Evolutionary conservation across 2,797 vertebrate genomes (phyloP).

Genomic region (Microctenopoma stevenorrisi): DNA sequence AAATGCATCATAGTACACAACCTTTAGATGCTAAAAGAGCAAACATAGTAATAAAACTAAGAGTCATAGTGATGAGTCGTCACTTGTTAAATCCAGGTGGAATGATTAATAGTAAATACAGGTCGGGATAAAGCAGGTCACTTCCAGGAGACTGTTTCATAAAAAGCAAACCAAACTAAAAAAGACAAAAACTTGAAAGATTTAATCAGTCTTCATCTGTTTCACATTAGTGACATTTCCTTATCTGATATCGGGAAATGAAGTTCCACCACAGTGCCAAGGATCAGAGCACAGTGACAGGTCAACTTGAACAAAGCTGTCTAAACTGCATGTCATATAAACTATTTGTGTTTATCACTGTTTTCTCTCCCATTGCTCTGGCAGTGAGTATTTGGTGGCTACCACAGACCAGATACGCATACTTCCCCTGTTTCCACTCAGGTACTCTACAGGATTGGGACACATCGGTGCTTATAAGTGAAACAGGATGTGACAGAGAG

Average conservation of each 20-base stretch:
- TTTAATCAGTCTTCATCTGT: slow-evolving; percentile 16
- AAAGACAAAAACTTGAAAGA: background rate
- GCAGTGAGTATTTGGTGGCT: background rate
- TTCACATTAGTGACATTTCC: slow-evolving; percentile 14
- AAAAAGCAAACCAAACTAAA: slow-evolving; percentile 1
- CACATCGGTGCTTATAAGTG: slow-evolving; percentile 36
- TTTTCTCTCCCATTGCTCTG: slow-evolving; percentile 19
- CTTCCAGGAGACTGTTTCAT: background rate
- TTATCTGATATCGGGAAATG: slow-evolving; percentile 12
- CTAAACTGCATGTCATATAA: slow-evolving; percentile 22
- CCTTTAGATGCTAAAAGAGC: background rate
- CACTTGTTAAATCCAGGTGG: background rate
- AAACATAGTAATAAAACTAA: background rate
- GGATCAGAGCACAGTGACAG: slow-evolving; percentile 20
- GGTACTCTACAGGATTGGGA: slow-evolving; percentile 60
- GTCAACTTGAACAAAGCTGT: slow-evolving; percentile 22
- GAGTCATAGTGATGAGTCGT: background rate
- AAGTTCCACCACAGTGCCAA: slow-evolving; percentile 8
- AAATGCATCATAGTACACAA: background rate
- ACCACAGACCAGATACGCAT: slow-evolving; percentile 12
- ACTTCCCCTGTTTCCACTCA: slow-evolving; percentile 35
- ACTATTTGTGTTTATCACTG: slow-evolving; percentile 31
- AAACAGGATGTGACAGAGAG: slow-evolving; percentile 63
- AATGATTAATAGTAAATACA: background rate
- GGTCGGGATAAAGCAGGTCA: background rate